These are phyloP conservation scores for Meloidogyne floridensis DNA, from an alignment of 1,140 invertebrate species.

Conservation along the genomic window DNA sequence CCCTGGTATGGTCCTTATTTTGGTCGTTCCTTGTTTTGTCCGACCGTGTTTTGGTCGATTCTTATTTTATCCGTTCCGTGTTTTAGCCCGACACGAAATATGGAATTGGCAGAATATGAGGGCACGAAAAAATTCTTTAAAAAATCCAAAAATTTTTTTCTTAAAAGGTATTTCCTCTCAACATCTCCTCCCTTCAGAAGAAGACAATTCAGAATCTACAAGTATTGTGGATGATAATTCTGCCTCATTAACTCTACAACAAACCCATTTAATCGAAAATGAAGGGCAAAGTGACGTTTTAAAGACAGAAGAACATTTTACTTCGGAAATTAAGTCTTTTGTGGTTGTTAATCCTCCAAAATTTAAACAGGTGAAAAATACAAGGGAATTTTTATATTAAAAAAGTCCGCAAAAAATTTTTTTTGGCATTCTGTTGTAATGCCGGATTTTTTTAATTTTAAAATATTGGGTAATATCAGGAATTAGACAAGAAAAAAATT, in stretches of 20 bases:
- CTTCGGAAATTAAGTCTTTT: conserved; percentile 61
- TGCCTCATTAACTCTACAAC: conserved; percentile 46
- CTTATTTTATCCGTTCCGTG: too few relatives aligned
- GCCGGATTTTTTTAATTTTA: too few relatives aligned
- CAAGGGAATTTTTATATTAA: neutral
- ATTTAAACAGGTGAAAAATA: conserved; percentile 44
- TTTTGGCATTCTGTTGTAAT: too few relatives aligned
- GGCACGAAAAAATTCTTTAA: too few relatives aligned
- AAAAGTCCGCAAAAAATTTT: neutral
- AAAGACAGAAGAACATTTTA: conserved; percentile 62
- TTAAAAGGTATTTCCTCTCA: neutral
- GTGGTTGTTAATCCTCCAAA: conserved; percentile 55
- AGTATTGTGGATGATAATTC: neutral
- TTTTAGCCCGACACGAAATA: too few relatives aligned
- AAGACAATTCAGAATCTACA: neutral
- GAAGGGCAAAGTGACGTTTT: conserved; percentile 53
- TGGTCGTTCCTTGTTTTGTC: too few relatives aligned
- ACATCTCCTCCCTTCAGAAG: neutral
- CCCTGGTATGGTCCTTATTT: too few relatives aligned
- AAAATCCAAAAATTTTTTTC: neutral
- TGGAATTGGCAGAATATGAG: too few relatives aligned
- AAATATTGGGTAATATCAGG: too few relatives aligned
- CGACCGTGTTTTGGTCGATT: too few relatives aligned
- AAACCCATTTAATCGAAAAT: conserved; percentile 54
- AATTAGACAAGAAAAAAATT: too few relatives aligned